Base-by-base conservation (phyloP, 1,140 invertebrate genomes). In the Atta colombica region DNA sequence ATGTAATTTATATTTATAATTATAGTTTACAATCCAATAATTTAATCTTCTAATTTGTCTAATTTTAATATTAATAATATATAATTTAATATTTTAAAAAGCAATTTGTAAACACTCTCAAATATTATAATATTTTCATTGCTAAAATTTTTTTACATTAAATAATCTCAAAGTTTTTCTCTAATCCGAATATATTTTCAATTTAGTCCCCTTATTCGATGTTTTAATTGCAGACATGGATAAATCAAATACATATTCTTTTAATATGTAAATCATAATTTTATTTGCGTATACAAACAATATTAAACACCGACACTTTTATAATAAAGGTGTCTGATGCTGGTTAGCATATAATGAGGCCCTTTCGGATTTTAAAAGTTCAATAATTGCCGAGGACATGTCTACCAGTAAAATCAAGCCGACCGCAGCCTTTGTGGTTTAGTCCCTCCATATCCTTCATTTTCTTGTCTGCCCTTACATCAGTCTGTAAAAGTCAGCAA, bases 401-500 rank as follows among this genome's bases (percentile, higher is more conserved):
- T 95, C 94, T 94, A 92, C 92, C 88, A 92, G 92, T 94, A 95
- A 94, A 95, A 95, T 95, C 90, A 92, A 94, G 93, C 92, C 92
- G 90, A 95, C 94, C 94, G 81, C 94, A 94, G 93, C 93, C 92
- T 93, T 94, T 95, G 95, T 92, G 94, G 94, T 95, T 86, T 91
- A 84, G 84, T 88, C 90, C 88, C 91, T 93, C 88, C 91, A 88
- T 90, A 88, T 87, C 90, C 88, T 87, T 92, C 90, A 86, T 86
- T 87, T 61, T 87, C 86, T 72, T 78, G 63, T 71, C 86, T 82
- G 88, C 84, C 82, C 86, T 90, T 91, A 88, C 88, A 86, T 81
- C 53, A 12, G 88, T 92, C 92, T 95, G 93, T 94, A 94, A 94
- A 95, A 95, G 95, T 95, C 95, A 95, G 94, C 95, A 95, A 95